A percentile compares a stretch with the other conserved stretches of the same genome.
Evolutionary conservation across 2,888 invertebrate species (phyloP).

Genomic region (Ellobium chinense): DNA sequence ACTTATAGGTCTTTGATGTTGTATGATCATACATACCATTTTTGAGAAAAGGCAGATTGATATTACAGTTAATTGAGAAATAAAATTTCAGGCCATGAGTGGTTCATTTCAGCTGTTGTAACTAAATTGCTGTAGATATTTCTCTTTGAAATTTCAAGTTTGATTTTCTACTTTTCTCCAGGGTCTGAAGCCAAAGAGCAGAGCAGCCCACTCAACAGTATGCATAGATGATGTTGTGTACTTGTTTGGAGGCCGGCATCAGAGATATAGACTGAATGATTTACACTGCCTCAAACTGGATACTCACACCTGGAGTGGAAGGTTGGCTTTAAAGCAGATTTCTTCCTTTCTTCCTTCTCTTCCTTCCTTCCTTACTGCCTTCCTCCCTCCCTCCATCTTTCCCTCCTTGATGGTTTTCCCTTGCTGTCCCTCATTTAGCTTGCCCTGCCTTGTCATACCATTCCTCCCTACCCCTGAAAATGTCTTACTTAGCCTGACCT

Average conservation of each 20-base stretch:
- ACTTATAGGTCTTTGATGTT: no score
- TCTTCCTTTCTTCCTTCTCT: no score
- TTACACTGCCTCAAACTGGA: conserved; percentile 78
- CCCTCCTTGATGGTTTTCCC: no score
- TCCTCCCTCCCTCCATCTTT: not conserved
- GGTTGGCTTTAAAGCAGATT: no score
- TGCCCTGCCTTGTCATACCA: no score
- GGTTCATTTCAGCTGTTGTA: not conserved
- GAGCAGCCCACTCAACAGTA: conserved; percentile 80
- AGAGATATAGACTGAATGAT: conserved; percentile 77
- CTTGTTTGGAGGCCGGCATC: conserved; percentile 80
- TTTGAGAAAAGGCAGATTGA: no score
- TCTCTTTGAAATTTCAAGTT: not conserved
- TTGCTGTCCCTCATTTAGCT: no score
- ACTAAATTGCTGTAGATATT: not conserved
- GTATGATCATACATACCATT: no score
- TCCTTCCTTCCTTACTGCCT: not conserved
- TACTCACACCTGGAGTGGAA: conserved; percentile 78
- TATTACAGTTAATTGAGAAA: no score
- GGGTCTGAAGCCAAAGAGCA: conserved; percentile 77
- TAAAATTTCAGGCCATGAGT: no score
- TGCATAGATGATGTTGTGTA: conserved; percentile 71
- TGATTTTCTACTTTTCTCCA: conserved; percentile 42
- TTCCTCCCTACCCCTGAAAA: no score
- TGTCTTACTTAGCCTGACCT: no score